Conservation (phyloP, 1,140 invertebrate species). For the Yoshiicerus persimilis region DNA sequence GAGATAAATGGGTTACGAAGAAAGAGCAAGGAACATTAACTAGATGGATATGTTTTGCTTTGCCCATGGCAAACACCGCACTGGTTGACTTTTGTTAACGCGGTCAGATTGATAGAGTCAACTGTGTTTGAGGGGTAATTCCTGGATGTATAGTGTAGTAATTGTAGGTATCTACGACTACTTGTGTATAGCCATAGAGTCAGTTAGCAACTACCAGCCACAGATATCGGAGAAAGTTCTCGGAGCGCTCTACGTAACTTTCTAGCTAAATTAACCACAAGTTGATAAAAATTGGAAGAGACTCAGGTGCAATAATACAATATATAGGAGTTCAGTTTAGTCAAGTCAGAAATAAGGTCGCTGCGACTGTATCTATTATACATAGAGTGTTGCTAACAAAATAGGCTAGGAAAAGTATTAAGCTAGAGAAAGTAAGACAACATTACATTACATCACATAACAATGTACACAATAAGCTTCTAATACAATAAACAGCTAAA, state of each 20-base stretch:
- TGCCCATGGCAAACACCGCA: not conserved
- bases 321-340: not conserved
- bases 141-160: no score
- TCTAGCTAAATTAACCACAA: constrained; percentile 17
- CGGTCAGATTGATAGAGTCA: not conserved
- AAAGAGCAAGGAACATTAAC: not conserved
- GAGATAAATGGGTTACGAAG: not conserved
- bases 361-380: not conserved
- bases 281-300: constrained; percentile 17
- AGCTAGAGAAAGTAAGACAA: not conserved
- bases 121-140: not conserved
- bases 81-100: not conserved
- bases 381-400: not conserved
- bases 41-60: constrained; percentile 16
- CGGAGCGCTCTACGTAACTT: not conserved
- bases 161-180: not conserved
- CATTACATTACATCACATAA: constrained; percentile 11
- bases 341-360: not conserved
- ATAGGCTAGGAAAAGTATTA: not conserved
- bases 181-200: not conserved
- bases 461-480: constrained; percentile 7
- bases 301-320: not conserved
- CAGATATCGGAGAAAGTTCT: not conserved
- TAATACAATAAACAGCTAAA: not conserved
- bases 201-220: not conserved